Conservation (phyloP, 2,113 vertebrate genomes). For the Corapipo altera region DNA sequence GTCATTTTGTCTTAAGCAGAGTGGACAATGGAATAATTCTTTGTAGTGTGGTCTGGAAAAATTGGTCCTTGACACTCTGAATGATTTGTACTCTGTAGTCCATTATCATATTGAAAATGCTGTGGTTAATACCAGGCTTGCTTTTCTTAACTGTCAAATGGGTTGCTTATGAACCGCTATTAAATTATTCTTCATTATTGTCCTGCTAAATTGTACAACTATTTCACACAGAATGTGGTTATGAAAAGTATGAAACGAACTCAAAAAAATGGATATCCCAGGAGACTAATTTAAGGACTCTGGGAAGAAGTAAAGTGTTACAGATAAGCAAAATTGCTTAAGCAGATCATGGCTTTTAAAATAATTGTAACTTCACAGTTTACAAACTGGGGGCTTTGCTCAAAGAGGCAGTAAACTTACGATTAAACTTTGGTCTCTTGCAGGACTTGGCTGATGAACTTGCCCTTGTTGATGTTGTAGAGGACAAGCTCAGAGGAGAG, state of each 20-base stretch:
- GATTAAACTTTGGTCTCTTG: conserved; percentile 9
- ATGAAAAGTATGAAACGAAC: background rate
- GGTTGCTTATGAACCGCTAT: background rate
- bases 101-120: background rate
- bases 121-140: background rate
- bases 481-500: conserved; percentile 96
- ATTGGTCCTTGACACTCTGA: background rate
- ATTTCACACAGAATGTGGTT: background rate
- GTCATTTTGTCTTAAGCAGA: background rate
- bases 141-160: background rate
- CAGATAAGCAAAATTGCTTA: background rate
- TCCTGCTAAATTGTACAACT: background rate
- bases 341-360: background rate
- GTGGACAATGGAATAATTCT: background rate
- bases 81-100: background rate
- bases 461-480: conserved; percentile 95
- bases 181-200: background rate
- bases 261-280: background rate
- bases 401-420: background rate
- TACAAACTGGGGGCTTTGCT: background rate
- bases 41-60: background rate
- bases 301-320: background rate
- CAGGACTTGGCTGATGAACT: conserved; percentile 95
- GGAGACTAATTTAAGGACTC: background rate
- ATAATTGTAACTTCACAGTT: background rate